Evolutionary conservation across 2,888 invertebrate genomes (phyloP), one percentile per base, ranked within the genome.

Genomic region (Nasonovia ribisnigri): DNA sequence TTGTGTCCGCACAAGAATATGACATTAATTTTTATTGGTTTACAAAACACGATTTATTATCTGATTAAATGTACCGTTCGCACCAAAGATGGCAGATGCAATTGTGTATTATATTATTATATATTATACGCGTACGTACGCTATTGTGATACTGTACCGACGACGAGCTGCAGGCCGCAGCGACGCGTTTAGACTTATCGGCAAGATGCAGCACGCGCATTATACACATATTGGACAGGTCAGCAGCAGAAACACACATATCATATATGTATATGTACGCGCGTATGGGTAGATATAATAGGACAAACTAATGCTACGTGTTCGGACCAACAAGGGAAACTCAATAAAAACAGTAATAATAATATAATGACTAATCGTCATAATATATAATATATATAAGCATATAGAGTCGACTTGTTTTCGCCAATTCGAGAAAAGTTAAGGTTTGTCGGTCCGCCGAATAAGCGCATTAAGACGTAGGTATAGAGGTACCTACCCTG

Each of bases 11-110:
- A 42, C 91, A 46, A 91, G 92, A 87, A 92, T 90, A 90, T 90
- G 93, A 93, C 93, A 87, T 93, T 90, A 86, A 90, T 90, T 93
- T 93, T 93, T 90, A 90, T 93, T 90, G 93, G 86, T 84, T 90
- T 90, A 86, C 90, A 60, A 87, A 90, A 93, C 86, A 42, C 90
- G 93, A 93, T 93, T 93, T 93, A 93, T 93, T 51, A 24, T 90
- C 86, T 51, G 93, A 89, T 90, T 26, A 86, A 86, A 90, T 93
- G 93, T 89, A 89, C 90, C 90, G 93, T 93, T 93, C 86, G 93
- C 89, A n/a, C 90, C 90, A 87, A 93, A 90, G 93, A 90, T 90
- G 93, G 92, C 92, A 88, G 88, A 36, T 36, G 77, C 51, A 54
- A 88, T 77, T 51, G 88, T 92, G n/a, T 77, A 48, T 46, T 84